Base-by-base conservation (phyloP, 2,888 invertebrate genomes). In the Pterostichus niger region DNA sequence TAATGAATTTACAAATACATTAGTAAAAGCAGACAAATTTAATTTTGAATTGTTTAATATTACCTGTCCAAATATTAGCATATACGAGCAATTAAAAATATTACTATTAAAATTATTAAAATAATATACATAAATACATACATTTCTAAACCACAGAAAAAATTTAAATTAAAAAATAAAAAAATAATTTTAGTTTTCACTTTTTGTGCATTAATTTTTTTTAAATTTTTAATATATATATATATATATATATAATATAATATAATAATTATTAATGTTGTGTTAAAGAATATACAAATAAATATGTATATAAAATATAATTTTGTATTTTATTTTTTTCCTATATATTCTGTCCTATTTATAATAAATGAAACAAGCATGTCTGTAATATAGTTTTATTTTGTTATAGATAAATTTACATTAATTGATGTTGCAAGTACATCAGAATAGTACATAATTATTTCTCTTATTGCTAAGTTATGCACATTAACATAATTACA, bases 1-100 rank as follows among this genome's bases (percentile, higher is more conserved):
- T 73, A n/a, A 73, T 73, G 17, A 44, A 46, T 73, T 73, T 44
- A 17, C 52, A 75, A 75, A 49, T 7, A 52, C 24, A 49, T 33
- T 64, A 64, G 49, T 24, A 13, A 24, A 44, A 15, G 44, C 46
- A 15, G 49, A 49, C 17, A 11, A 15, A 11, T 46, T 75, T 46
- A 4, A 49, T 46, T 24, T 6, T 17, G 44, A 13, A 15, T 17
- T 46, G 11, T 75, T 75, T 75, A 46, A 17, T 49, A 75, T 75
- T 46, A 49, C 1, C 46, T 75, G 49, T 49, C 49, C 75, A 13
- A 75, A 44, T 3, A 75, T 75, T 17, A 24, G 49, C 10, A 49
- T 75, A 24, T 44, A 40, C 11, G 35, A 35, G 10, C 71, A 71
- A 71, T 17, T 71, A 13, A 71, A 71, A 11, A 40, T 40, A 40